Conservation (phyloP, 2,113 vertebrate genomes). For the Rhadina sibilatrix region DNA sequence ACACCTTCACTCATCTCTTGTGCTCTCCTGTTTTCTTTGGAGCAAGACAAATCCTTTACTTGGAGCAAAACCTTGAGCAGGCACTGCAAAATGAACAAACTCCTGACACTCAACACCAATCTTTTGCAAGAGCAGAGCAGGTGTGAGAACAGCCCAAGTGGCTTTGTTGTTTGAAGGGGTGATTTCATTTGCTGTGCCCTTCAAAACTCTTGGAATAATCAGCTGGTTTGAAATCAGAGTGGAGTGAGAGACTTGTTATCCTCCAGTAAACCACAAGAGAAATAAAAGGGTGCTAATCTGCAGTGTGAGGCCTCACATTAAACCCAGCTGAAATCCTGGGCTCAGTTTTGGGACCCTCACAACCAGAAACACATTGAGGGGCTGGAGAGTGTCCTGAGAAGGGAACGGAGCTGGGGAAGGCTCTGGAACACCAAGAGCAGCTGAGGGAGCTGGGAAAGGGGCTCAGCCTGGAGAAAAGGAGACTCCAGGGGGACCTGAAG, state of each 20-base stretch:
- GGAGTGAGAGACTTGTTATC: neutral
- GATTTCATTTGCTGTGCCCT: neutral
- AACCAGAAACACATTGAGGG: neutral
- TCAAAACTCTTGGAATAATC: neutral
- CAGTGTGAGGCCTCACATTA: neutral
- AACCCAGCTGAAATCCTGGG: neutral
- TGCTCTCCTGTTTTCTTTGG: neutral
- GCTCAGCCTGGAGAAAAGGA: too few species aligned
- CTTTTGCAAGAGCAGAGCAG: neutral
- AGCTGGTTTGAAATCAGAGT: neutral
- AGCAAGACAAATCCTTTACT: neutral
- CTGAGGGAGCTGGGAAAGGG: neutral
- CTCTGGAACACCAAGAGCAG: neutral
- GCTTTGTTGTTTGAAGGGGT: neutral
- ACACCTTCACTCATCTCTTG: neutral
- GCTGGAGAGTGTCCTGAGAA: neutral
- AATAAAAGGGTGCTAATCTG: neutral
- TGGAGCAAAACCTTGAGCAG: neutral
- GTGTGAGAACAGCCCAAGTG: neutral
- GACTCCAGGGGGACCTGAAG: too few species aligned
- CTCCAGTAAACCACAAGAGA: neutral
- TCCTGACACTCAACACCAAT: neutral
- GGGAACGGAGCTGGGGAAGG: neutral
- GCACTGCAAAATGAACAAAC: neutral
- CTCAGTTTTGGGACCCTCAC: neutral